These are phyloP conservation scores for Liasis olivaceus DNA, from an alignment of 2,797 vertebrate species.

Conservation along the genomic window DNA sequence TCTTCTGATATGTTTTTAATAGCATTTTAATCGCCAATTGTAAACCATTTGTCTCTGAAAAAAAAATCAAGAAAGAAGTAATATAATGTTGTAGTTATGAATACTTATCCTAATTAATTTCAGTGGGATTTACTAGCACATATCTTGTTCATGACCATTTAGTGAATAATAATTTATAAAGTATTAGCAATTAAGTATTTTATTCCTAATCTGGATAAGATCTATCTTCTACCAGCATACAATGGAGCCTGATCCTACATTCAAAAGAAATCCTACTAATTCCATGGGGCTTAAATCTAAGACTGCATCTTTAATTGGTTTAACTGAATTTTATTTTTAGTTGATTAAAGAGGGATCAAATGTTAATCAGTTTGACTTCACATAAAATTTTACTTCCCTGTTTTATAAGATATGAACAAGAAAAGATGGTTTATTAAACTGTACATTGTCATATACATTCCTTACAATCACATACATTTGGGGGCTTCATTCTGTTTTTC, in stretches of 20 bases:
- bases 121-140: not conserved
- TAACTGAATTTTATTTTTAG: conserved; percentile 6
- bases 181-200: conserved; percentile 18
- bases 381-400: not conserved
- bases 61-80: conserved; percentile 12
- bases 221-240: conserved; percentile 26
- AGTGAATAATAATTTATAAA: conserved; percentile 25
- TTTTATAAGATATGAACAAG: not conserved
- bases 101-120: not conserved
- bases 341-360: not conserved
- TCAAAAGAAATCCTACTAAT: not conserved
- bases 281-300: not conserved
- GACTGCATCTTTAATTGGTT: not conserved
- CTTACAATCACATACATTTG: not conserved
- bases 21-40: conserved; percentile 42
- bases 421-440: not conserved
- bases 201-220: conserved; percentile 25
- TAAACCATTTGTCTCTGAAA: conserved; percentile 25
- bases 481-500: not conserved
- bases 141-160: not conserved
- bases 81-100: not conserved
- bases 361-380: not conserved
- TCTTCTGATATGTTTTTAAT: conserved; percentile 23
- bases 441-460: not conserved
- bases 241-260: not conserved